phyloP scores from a whole-genome alignment of 1,140 invertebrate species.

The Drosophila busckii region DNA sequence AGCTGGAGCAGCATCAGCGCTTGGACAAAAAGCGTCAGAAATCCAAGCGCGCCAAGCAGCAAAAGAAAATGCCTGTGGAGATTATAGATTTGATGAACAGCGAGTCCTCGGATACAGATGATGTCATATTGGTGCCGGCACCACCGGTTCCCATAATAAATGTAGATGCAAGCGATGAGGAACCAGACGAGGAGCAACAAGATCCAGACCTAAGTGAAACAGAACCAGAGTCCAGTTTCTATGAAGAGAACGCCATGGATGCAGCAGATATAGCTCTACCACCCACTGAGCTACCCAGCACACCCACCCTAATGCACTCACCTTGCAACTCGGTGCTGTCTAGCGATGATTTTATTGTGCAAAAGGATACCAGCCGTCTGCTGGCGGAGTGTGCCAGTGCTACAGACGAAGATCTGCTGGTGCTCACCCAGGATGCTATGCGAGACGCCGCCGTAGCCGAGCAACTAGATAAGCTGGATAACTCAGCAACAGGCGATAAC shows the following conservation, averaged over 20 bases:
- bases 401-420: slow-evolving; percentile 59
- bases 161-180: slow-evolving; percentile 45
- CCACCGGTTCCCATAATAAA: slow-evolving; percentile 57
- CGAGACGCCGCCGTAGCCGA: slow-evolving; percentile 27
- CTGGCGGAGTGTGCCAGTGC: slow-evolving; percentile 41
- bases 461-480: background rate
- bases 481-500: slow-evolving; percentile 13
- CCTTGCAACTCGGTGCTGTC: slow-evolving; percentile 64
- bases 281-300: slow-evolving; percentile 1
- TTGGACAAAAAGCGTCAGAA: slow-evolving; percentile 60
- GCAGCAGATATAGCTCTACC: slow-evolving; percentile 40
- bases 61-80: slow-evolving; percentile 22
- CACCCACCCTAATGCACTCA: slow-evolving; percentile 22
- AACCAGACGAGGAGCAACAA: slow-evolving; percentile 2
- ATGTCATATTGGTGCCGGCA: slow-evolving; percentile 59
- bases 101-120: slow-evolving; percentile 45
- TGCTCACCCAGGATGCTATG: slow-evolving; percentile 56
- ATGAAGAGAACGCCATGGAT: slow-evolving; percentile 67
- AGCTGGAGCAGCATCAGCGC: slow-evolving; percentile 50
- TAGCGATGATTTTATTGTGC: slow-evolving; percentile 73
- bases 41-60: slow-evolving; percentile 52
- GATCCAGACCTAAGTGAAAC: too few relatives aligned
- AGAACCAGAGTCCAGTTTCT: slow-evolving; percentile 8
- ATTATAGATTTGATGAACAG: slow-evolving; percentile 49
- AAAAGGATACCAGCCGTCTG: slow-evolving; percentile 58